These are phyloP conservation scores for Solenodon paradoxus DNA, from an alignment of 2,113 vertebrate genomes.

Conservation along the genomic window DNA sequence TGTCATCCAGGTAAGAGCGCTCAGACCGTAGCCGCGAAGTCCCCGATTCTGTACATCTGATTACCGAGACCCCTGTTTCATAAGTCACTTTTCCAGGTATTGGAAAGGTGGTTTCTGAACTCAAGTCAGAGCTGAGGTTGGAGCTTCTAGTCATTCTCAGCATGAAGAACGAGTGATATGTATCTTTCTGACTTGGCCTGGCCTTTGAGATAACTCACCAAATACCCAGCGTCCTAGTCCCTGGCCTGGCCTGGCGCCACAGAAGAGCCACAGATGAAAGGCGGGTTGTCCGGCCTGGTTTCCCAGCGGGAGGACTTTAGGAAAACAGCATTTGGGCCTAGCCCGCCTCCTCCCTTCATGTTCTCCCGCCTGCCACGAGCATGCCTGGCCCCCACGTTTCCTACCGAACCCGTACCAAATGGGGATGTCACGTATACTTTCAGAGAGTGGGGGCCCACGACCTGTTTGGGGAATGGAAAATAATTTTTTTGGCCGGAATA, in stretches of 20 bases:
- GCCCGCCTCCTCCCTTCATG: not conserved
- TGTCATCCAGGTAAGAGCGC: conserved; percentile 92
- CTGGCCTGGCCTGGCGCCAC: not conserved
- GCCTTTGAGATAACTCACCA: not conserved
- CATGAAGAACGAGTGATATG: not conserved
- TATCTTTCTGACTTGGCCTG: not conserved
- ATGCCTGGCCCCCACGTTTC: no score
- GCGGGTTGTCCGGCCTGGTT: no score
- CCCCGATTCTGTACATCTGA: not conserved
- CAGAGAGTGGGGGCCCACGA: no score
- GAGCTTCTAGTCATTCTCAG: not conserved
- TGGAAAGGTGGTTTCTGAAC: not conserved
- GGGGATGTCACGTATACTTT: no score
- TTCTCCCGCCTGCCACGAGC: no score
- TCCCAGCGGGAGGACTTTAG: no score
- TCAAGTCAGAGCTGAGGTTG: not conserved
- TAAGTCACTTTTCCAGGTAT: not conserved
- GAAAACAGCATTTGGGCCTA: no score
- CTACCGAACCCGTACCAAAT: no score
- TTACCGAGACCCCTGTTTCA: not conserved
- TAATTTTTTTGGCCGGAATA: not conserved
- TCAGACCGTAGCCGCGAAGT: not conserved
- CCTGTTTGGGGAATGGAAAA: no score
- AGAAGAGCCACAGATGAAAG: not conserved
- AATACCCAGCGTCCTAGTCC: not conserved